Percentiles rank a stretch among this genome's conserved stretches.
These are phyloP conservation scores for Catharus ustulatus DNA, from an alignment of 2,797 vertebrate species.

Conservation along the genomic window DNA sequence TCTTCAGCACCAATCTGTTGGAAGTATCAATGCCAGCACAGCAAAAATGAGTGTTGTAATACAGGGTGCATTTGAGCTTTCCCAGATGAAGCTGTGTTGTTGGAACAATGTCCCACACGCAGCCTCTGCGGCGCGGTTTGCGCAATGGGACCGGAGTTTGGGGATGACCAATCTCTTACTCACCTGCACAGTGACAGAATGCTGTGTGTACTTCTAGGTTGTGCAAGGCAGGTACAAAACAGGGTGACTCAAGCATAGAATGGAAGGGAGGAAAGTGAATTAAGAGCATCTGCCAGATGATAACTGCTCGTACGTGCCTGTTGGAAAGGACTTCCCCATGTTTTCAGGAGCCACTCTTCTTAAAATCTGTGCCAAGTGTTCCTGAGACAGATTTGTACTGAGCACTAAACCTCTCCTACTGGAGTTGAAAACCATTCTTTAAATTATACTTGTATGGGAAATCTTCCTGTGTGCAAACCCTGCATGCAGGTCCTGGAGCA, in stretches of 20 bases:
- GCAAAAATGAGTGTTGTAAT: not conserved
- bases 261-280: not conserved
- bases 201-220: not conserved
- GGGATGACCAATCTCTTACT: not conserved
- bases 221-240: not conserved
- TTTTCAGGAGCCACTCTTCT: not conserved
- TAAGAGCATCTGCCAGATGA: not conserved
- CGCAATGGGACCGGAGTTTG: not conserved
- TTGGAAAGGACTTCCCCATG: not conserved
- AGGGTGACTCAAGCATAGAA: not conserved
- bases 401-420: not conserved
- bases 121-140: not conserved
- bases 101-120: not conserved
- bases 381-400: not conserved
- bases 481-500: not conserved
- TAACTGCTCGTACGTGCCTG: not conserved
- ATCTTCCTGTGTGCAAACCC: not conserved
- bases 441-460: not conserved
- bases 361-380: not conserved
- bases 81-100: rapidly evolving
- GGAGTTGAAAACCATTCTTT: not conserved
- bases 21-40: not conserved
- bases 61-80: not conserved
- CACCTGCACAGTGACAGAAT: not conserved
- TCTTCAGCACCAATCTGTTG: not conserved